Base-by-base conservation (phyloP, 2,113 vertebrate genomes). In the Pseudorectes ferrugineus region DNA sequence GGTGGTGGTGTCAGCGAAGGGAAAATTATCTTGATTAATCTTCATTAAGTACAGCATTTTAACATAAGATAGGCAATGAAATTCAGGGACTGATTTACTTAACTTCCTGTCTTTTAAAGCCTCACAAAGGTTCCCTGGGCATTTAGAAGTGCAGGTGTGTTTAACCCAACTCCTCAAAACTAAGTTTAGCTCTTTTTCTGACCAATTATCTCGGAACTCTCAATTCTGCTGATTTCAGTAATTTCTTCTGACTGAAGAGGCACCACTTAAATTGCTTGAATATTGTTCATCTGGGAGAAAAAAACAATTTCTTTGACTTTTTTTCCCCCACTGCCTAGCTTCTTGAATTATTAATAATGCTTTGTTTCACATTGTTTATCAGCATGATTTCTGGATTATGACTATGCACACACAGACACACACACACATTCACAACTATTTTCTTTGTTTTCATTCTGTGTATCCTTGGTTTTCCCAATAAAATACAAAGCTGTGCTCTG, bases 351-450 rank as follows among this genome's bases (percentile, higher is more conserved):
- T 77, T 83, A 89, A 91, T 91, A 84, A 72, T 88, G 66, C 91
- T 97, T 96, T 92, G 65, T 95, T 97, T 97, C 83, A 63, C 46
- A 17, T 62, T 95, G 94, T 91, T 73, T 66, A 77, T 85, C 92
- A 85, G 51, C 87, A 38, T 76, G 57, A 62, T 89, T 95, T 96
- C 83, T 89, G 78, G 33, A 70, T 88, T 75, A 85, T 91, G 52
- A 78, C 80, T 96, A 67, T 87, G 78, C 11, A n/a, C 26, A 62
- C 48, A 58, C 35, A 74, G 31, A 51, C 17, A 85, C 58, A 81
- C 46, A 79, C 17, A 61, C 23, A 54, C 1, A 6, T 93, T 95
- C 81, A 65, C 10, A 21, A 92, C 46, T 89, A 20, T 66, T 94
- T 79, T 45, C 79, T 68, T 88, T 91, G 71, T 87, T 96, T 96